Evolutionary conservation across 2,888 invertebrate genomes (phyloP).

Genomic region (Choreutis nemorana): DNA sequence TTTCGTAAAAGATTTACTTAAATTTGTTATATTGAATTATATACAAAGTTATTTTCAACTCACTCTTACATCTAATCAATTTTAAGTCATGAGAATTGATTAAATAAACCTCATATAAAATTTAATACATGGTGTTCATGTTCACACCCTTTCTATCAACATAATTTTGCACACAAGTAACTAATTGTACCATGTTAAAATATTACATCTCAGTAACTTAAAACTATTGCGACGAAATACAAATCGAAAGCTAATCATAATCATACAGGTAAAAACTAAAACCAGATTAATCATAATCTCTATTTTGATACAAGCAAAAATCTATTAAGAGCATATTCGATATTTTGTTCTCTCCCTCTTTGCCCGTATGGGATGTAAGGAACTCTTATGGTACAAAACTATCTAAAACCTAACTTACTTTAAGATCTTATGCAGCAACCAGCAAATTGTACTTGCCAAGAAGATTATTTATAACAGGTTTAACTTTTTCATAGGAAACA

Average conservation of each 20-base stretch:
- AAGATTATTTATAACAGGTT: too few relatives aligned
- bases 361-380: slow-evolving; percentile 19
- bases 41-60: slow-evolving; percentile 60
- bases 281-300: slow-evolving; percentile 29
- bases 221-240: slow-evolving; percentile 4
- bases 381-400: slow-evolving; percentile 16
- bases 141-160: slow-evolving; percentile 32
- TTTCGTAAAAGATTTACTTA: slow-evolving; percentile 65
- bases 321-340: slow-evolving; percentile 23
- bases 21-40: slow-evolving; percentile 58
- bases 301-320: slow-evolving; percentile 22
- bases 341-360: slow-evolving; percentile 32
- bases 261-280: too few relatives aligned
- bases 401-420: slow-evolving; percentile 43
- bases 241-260: too few relatives aligned
- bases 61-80: slow-evolving; percentile 54
- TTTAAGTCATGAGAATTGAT: slow-evolving; percentile 57
- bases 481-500: too few relatives aligned
- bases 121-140: slow-evolving; percentile 41
- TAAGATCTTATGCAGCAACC: slow-evolving; percentile 39
- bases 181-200: slow-evolving; percentile 37
- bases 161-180: slow-evolving; percentile 31
- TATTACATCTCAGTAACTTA: slow-evolving; percentile 6
- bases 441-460: slow-evolving; percentile 53
- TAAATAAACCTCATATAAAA: slow-evolving; percentile 57